Evolutionary conservation across 2,113 vertebrate species (phyloP), one percentile per base, ranked within the genome.

Genomic region (Toxotes chatareus): DNA sequence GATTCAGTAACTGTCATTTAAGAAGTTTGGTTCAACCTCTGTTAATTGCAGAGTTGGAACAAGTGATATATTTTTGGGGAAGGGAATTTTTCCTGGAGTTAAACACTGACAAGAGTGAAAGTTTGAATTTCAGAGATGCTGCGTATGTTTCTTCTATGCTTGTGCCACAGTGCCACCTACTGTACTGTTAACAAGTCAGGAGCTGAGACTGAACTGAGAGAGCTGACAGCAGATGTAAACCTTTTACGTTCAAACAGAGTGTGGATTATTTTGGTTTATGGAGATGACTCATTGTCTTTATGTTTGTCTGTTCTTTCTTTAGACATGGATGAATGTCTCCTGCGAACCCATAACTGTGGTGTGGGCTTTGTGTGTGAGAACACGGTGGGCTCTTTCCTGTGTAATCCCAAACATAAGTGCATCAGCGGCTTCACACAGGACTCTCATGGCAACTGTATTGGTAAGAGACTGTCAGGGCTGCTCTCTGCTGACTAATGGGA

Each of bases 391-490:
- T 98, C 97, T 0, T 99, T 98, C 93, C 93, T 89, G 83, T 99
- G 97, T 71, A 94, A 93, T 70, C 88, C 94, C 0, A 95, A 95
- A 83, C 95, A 95, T 3, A 95, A 95, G 84, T 99, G 97, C 85
- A 94, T 97, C 92, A 95, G 95, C 0, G 97, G 97, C 1, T 98
- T 99, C 92, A 93, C 96, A 32, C 96, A 96, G 72, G 97, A 98
- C 88, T 93, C 95, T 0, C 96, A 98, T 59, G 96, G 97, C 36
- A 98, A 98, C 92, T 98, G 97, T 5, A 95, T 98, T 1, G 97
- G 97, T 98, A 87, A 96, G 96, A 82, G 9, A 73, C 13, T 23
- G 56, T 1, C 51, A 69, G 38, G 11, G 16, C 40, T 60, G 38
- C 64, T 69, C 21, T 11, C 17, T 38, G 1, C 42, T 68, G 56